Percentiles rank a stretch among this genome's conserved stretches.
Evolutionary conservation across 2,113 vertebrate genomes (phyloP).

Genomic region (Cololabis saira): DNA sequence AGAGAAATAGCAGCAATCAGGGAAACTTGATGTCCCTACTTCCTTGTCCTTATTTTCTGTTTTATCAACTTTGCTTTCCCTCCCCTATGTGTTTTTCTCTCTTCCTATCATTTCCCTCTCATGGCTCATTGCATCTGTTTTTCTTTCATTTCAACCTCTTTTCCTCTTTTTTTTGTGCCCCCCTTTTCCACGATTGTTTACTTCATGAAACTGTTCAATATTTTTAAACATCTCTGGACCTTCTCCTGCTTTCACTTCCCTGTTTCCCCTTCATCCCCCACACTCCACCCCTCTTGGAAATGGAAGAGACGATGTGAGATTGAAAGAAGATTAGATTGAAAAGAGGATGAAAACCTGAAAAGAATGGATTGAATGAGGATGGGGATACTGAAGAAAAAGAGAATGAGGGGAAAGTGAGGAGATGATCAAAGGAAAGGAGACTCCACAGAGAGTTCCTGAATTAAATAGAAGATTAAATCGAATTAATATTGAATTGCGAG

Average conservation of each 20-base stretch:
- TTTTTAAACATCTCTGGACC: neutral
- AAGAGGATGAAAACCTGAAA: slow-evolving; percentile 58
- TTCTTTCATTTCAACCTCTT: slow-evolving; percentile 12
- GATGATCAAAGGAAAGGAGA: slow-evolving; percentile 68
- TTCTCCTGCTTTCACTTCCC: slow-evolving; percentile 8
- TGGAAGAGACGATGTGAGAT: slow-evolving; percentile 25
- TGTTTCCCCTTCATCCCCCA: neutral
- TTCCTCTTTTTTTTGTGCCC: slow-evolving; percentile 16
- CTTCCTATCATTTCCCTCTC: neutral
- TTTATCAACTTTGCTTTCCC: slow-evolving; percentile 62
- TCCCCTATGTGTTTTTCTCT: slow-evolving; percentile 35
- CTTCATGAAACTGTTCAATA: slow-evolving; percentile 36
- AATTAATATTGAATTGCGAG: slow-evolving; percentile 71
- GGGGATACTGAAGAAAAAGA: slow-evolving; percentile 16
- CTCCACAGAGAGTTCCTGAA: slow-evolving; percentile 65
- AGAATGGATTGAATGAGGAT: slow-evolving; percentile 38
- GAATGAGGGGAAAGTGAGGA: slow-evolving; percentile 32
- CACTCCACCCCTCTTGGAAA: slow-evolving; percentile 29
- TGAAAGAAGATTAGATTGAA: slow-evolving; percentile 62
- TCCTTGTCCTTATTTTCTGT: slow-evolving; percentile 16
- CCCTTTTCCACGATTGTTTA: slow-evolving; percentile 8
- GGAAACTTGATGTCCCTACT: slow-evolving; percentile 28
- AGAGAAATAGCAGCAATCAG: slow-evolving; percentile 67
- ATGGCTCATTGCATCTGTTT: slow-evolving; percentile 18
- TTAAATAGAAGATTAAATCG: slow-evolving; percentile 74